phyloP scores from a whole-genome alignment of 2,113 vertebrate genomes.

The Zosterops lateralis region DNA sequence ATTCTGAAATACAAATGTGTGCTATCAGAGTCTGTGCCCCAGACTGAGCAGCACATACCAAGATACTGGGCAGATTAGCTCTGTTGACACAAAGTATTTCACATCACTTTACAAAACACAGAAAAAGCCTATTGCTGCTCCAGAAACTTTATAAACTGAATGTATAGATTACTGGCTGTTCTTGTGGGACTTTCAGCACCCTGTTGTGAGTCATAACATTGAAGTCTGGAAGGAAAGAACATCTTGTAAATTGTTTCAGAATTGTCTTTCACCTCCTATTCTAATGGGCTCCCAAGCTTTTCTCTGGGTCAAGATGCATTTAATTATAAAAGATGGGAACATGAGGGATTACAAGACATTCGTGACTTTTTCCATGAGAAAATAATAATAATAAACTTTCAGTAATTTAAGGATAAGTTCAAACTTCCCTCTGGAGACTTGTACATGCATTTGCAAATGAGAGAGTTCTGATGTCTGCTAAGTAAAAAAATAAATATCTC shows the following conservation, averaged over 20 bases:
- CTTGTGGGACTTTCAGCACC: neutral
- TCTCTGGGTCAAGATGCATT: constrained; percentile 38
- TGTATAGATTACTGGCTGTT: neutral
- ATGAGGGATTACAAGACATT: constrained; percentile 35
- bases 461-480: constrained; percentile 41
- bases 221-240: neutral
- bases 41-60: neutral
- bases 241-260: constrained; percentile 19
- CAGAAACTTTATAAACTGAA: neutral
- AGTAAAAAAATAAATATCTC: constrained; percentile 18
- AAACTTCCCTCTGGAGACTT: constrained; percentile 57
- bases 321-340: constrained; percentile 51
- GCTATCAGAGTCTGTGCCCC: neutral
- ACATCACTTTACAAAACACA: neutral
- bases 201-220: neutral
- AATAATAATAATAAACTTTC: constrained; percentile 64
- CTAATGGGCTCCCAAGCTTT: neutral
- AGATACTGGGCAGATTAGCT: fast-evolving
- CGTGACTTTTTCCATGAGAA: constrained; percentile 67
- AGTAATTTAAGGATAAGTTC: constrained; percentile 61
- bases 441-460: constrained; percentile 43
- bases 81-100: neutral
- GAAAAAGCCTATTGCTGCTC: neutral
- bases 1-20: neutral
- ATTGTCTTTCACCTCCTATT: constrained; percentile 29